These are phyloP conservation scores for Lycopodina hypogea DNA, from an alignment of 37 sponge, comb jelly and placozoan genomes.

Conservation along the genomic window DNA sequence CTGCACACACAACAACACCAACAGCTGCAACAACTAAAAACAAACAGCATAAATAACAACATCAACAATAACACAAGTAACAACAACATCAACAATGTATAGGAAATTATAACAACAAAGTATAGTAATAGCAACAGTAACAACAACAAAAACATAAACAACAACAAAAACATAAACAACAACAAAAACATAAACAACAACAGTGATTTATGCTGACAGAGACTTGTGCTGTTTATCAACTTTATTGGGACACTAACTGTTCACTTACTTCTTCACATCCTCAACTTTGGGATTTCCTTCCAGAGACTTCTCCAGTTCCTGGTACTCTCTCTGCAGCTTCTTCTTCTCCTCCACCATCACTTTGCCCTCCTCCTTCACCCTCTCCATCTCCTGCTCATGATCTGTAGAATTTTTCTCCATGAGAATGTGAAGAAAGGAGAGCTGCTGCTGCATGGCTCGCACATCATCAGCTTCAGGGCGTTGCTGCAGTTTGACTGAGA, in stretches of 20 bases:
- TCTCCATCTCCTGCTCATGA: slow-evolving; percentile 23
- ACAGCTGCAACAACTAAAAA: background rate
- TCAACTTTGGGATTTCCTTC: slow-evolving; percentile 7
- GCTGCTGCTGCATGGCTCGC: slow-evolving; percentile 63
- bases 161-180: no score
- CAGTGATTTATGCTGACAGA: no score
- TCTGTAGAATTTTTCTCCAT: slow-evolving; percentile 51
- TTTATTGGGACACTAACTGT: no score
- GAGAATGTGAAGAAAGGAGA: slow-evolving; percentile 57
- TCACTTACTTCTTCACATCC: slow-evolving; percentile 2
- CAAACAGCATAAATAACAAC: no score
- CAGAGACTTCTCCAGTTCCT: slow-evolving; percentile 9
- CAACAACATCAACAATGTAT: no score
- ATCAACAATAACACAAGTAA: no score
- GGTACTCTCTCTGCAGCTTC: slow-evolving; percentile 17
- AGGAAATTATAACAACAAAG: no score
- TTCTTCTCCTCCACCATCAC: slow-evolving; percentile 23
- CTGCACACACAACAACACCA: no score
- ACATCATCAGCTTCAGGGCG: slow-evolving; percentile 71
- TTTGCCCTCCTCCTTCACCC: background rate
- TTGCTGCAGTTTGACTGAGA: slow-evolving; percentile 55
- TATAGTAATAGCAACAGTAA: no score
- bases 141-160: no score
- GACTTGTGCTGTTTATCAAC: no score
- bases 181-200: no score